phyloP scores from a whole-genome alignment of 2,113 vertebrate genomes.

The Pangasianodon gigas region DNA sequence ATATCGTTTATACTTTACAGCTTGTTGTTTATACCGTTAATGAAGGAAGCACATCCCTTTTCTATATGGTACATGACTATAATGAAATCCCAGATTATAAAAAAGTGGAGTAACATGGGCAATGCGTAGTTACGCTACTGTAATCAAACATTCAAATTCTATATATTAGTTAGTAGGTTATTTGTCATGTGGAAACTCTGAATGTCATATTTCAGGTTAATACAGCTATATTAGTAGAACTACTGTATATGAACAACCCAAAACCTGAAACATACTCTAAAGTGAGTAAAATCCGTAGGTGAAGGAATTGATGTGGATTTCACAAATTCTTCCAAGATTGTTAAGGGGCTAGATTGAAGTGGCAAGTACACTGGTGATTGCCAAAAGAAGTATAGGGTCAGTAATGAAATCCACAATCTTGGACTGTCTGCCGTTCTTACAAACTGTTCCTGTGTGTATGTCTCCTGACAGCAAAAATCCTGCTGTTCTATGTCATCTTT shows the following conservation, averaged over 20 bases:
- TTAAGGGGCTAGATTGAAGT: background rate
- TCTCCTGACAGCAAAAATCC: constrained; percentile 84
- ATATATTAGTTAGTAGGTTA: background rate
- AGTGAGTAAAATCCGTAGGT: background rate
- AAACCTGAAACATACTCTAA: background rate
- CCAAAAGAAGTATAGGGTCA: background rate
- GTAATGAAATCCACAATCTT: background rate
- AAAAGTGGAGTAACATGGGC: background rate
- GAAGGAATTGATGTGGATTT: background rate
- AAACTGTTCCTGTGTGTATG: background rate
- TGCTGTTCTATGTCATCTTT: constrained; percentile 91
- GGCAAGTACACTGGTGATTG: background rate
- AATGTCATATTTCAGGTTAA: background rate
- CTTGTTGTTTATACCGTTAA: background rate
- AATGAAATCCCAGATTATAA: background rate
- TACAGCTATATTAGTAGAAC: background rate
- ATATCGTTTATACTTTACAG: background rate
- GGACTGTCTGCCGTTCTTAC: background rate
- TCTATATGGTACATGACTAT: background rate
- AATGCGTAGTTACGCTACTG: background rate
- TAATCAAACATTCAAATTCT: background rate
- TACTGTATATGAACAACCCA: background rate
- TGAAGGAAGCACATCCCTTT: background rate
- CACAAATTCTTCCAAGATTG: background rate
- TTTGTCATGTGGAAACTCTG: background rate